Percentiles rank a stretch among this genome's conserved stretches.
These are phyloP conservation scores for Cichlasoma orientale DNA, from an alignment of 2,797 vertebrate species.

Conservation along the genomic window DNA sequence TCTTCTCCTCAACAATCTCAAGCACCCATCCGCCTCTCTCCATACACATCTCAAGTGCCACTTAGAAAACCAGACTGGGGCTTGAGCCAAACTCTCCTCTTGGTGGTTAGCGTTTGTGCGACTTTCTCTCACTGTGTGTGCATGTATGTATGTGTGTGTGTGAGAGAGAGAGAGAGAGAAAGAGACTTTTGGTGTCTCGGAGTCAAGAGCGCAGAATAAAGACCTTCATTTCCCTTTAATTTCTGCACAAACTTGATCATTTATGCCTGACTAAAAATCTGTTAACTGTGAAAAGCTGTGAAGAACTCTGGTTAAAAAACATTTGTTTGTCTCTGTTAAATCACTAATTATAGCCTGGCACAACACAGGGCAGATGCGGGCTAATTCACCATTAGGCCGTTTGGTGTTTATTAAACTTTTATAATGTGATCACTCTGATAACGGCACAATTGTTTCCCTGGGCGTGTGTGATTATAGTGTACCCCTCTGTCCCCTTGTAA, in stretches of 20 bases:
- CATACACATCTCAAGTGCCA: constrained; percentile 82
- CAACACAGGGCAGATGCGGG: constrained; percentile 76
- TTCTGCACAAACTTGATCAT: constrained; percentile 39
- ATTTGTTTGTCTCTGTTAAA: constrained; percentile 80
- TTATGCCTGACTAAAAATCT: constrained; percentile 48
- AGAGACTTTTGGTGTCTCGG: constrained; percentile 37
- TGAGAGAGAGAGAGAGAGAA: no score
- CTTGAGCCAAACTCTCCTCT: constrained; percentile 68
- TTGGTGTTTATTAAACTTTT: constrained; percentile 83
- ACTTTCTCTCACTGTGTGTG: constrained; percentile 30
- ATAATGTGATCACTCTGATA: constrained; percentile 81
- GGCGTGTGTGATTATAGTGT: constrained; percentile 81
- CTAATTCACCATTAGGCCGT: constrained; percentile 81
- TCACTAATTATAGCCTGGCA: constrained; percentile 78
- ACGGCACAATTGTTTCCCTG: constrained; percentile 80
- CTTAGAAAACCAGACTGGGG: constrained; percentile 73
- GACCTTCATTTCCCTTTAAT: constrained; percentile 23
- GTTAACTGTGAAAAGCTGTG: constrained; percentile 61
- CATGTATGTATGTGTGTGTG: constrained; percentile 3
- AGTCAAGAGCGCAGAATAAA: constrained; percentile 39
- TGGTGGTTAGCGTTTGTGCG: constrained; percentile 44
- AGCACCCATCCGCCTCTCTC: constrained; percentile 73
- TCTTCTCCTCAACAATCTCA: constrained; percentile 72
- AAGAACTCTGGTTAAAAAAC: constrained; percentile 65
- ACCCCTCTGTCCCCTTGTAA: constrained; percentile 80